Percentiles rank a stretch among this genome's conserved stretches.
phyloP scores from a whole-genome alignment of 2,113 vertebrate species.

The Hiodon tergisus region DNA sequence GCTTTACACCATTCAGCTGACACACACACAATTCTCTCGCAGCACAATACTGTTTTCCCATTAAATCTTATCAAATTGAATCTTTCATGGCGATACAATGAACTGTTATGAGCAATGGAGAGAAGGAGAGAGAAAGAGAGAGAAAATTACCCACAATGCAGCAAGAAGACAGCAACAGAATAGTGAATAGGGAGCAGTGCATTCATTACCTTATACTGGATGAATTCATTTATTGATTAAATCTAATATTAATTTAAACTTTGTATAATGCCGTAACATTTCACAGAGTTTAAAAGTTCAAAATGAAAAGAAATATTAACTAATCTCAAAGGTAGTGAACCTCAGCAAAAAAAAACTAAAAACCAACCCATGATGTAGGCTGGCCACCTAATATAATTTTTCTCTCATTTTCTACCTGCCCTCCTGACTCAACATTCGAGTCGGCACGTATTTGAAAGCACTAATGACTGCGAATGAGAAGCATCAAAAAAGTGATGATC shows the following conservation, averaged over 20 bases:
- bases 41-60: constrained; percentile 64
- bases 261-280: too few species aligned
- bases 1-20: not conserved
- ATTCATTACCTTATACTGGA: not conserved
- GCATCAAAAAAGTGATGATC: too few species aligned
- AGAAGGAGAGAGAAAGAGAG: not conserved
- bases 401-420: too few species aligned
- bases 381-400: too few species aligned
- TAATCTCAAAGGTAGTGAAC: not conserved
- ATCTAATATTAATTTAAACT: not conserved
- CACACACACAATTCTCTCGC: constrained; percentile 7
- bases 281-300: too few species aligned
- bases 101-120: constrained; percentile 29
- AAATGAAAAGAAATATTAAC: not conserved
- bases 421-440: too few species aligned
- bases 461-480: too few species aligned
- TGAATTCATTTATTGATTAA: not conserved
- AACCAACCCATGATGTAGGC: not conserved
- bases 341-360: not conserved
- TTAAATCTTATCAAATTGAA: constrained; percentile 66
- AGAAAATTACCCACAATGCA: constrained; percentile 15
- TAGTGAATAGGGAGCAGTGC: constrained; percentile 33
- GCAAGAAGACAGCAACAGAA: constrained; percentile 45
- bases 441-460: too few species aligned
- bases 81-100: constrained; percentile 66